Evolutionary conservation across 2,797 vertebrate species (phyloP).

Genomic region (Galago senegalensis): DNA sequence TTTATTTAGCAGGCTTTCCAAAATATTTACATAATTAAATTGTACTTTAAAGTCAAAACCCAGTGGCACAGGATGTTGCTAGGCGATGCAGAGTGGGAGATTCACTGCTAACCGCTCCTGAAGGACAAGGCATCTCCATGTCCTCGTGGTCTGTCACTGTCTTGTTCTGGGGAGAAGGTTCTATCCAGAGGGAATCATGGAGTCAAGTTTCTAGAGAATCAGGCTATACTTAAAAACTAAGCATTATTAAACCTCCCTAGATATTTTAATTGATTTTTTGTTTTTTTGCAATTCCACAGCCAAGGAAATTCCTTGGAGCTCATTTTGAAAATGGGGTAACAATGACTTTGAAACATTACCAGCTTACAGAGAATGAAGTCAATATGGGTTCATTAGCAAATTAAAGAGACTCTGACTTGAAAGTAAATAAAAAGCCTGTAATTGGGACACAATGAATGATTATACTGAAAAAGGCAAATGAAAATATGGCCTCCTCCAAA

Average conservation of each 20-base stretch:
- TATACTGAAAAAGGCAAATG: conserved; percentile 25
- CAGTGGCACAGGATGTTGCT: not conserved
- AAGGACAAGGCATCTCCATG: not conserved
- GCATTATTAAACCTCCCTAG: conserved; percentile 78
- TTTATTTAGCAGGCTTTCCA: not conserved
- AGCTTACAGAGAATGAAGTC: conserved; percentile 84
- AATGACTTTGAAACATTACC: conserved; percentile 80
- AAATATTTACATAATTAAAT: conserved; percentile 30
- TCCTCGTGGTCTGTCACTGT: fast-evolving
- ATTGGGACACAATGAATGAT: conserved; percentile 46
- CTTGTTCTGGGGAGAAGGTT: no score
- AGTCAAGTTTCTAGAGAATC: not conserved
- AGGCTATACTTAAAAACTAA: conserved; percentile 75
- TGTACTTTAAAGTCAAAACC: not conserved
- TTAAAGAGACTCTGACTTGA: conserved; percentile 83
- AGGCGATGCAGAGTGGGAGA: not conserved
- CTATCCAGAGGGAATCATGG: not conserved
- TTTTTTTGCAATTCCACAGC: conserved; percentile 75
- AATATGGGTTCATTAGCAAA: conserved; percentile 86
- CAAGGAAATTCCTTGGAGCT: conserved; percentile 74
- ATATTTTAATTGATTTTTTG: conserved; percentile 83
- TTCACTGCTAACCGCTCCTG: no score
- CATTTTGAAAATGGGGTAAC: conserved; percentile 84
- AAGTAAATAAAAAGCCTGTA: conserved; percentile 81
- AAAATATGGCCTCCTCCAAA: not conserved